These are phyloP conservation scores for Tetrax tetrax DNA, from an alignment of 2,113 vertebrate species.

Conservation along the genomic window DNA sequence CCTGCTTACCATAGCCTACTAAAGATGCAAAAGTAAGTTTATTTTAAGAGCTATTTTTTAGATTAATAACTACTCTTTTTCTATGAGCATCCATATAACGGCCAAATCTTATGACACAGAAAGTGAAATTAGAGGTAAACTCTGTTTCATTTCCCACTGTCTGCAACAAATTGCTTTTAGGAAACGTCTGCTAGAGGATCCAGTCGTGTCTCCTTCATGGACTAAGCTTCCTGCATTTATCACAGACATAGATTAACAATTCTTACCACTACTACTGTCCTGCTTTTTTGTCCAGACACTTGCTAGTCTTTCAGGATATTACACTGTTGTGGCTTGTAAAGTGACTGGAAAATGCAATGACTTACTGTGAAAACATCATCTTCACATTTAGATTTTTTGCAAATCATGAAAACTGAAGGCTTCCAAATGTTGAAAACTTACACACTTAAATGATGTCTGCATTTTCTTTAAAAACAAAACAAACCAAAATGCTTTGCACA, in stretches of 20 bases:
- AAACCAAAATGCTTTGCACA: rapidly evolving
- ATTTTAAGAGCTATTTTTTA: neutral
- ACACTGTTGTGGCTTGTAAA: neutral
- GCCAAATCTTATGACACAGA: neutral
- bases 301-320: neutral
- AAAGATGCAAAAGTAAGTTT: neutral
- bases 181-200: neutral
- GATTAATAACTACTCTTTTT: neutral
- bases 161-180: neutral
- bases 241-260: neutral
- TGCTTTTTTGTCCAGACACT: neutral
- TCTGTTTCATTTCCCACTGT: neutral
- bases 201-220: neutral
- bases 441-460: neutral
- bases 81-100: neutral
- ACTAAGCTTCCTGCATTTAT: neutral
- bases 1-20: neutral
- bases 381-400: neutral
- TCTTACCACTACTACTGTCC: neutral
- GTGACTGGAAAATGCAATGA: neutral
- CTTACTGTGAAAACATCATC: neutral
- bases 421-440: neutral
- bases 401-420: neutral
- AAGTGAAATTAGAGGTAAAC: neutral
- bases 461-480: neutral